Base-by-base conservation (phyloP, 2,113 vertebrate genomes). In the Peromyscus polionotus region DNA sequence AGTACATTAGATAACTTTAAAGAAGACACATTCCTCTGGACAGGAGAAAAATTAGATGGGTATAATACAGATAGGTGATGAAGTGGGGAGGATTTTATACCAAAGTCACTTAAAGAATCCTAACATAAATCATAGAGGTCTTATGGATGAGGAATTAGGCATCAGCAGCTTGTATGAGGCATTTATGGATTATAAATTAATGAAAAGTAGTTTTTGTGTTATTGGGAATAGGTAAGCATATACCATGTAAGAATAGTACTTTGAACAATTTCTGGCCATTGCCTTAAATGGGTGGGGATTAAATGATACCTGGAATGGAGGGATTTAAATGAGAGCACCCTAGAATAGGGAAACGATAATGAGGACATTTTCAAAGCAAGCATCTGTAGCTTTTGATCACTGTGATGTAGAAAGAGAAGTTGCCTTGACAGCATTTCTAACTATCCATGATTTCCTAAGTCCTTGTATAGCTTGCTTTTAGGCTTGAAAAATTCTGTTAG, bases 371-470 rank as follows among this genome's bases (percentile, higher is more conserved):
- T 94, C 67, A 90, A 81, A 86, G 84, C 45, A 93, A 95, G 36
- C 19, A 45, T 57, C 4, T 88, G 0, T 88, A 70, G 72, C 80
- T 95, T 75, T 76, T 93, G 42, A 86, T 89, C 22, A 81, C 24
- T 91, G 20, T 94, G 59, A 65, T 96, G 39, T 92, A 93, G 57
- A 61, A 95, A 93, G 33, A 77, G 26, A 93, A 86, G 6, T 87
- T 92, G 67, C 67, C 83, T 91, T 65, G 61, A 48, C 67, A 91
- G 6, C 77, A 87, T 76, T 94, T 96, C 19, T 48, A 20, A 77
- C 65, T 83, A 28, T 5, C 84, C 10, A 57, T 14, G 11, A 13
- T 96, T 76, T 93, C n/a, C 20, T 90, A 90, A 48, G 24, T 4
- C 17, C 24, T n/a, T 57, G 19, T 36, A 63, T 95, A 68, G 5